Evolutionary conservation across 2,113 vertebrate genomes (phyloP).

Genomic region (Anser cygnoides): DNA sequence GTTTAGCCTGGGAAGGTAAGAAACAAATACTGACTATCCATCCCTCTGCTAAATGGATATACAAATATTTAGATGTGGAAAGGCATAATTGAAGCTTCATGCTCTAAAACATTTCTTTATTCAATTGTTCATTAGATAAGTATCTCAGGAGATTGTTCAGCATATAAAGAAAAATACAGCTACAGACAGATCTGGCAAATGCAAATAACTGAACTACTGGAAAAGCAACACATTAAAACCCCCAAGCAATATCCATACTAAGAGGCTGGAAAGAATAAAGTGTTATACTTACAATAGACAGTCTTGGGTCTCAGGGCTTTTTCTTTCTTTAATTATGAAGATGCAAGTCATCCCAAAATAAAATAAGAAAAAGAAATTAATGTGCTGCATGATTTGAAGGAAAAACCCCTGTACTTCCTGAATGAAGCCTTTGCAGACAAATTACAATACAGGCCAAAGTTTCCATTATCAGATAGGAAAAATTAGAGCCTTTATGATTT

Average conservation of each 20-base stretch:
- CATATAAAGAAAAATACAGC: neutral
- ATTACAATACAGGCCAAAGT: neutral
- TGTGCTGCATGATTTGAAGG: neutral
- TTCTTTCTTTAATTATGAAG: slow-evolving; percentile 63
- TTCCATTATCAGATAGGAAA: neutral
- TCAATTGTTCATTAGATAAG: neutral
- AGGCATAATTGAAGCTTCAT: neutral
- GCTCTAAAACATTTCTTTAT: neutral
- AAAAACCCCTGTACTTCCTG: neutral
- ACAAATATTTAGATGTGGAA: neutral
- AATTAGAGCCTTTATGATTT: slow-evolving; percentile 4
- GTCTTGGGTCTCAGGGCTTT: slow-evolving; percentile 18
- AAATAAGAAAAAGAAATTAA: slow-evolving; percentile 68
- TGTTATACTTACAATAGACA: slow-evolving; percentile 52
- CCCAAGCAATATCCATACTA: neutral
- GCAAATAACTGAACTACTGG: neutral
- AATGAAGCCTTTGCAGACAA: slow-evolving; percentile 21
- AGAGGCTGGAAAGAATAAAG: slow-evolving; percentile 10
- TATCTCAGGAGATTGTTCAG: neutral
- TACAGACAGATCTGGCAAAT: neutral
- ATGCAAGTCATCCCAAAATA: slow-evolving; percentile 63
- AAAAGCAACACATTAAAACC: neutral
- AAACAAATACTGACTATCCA: neutral
- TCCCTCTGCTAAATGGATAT: neutral
- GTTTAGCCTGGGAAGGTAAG: neutral